These are phyloP conservation scores for Lanius collurio DNA, from an alignment of 2,113 vertebrate species.

Conservation along the genomic window DNA sequence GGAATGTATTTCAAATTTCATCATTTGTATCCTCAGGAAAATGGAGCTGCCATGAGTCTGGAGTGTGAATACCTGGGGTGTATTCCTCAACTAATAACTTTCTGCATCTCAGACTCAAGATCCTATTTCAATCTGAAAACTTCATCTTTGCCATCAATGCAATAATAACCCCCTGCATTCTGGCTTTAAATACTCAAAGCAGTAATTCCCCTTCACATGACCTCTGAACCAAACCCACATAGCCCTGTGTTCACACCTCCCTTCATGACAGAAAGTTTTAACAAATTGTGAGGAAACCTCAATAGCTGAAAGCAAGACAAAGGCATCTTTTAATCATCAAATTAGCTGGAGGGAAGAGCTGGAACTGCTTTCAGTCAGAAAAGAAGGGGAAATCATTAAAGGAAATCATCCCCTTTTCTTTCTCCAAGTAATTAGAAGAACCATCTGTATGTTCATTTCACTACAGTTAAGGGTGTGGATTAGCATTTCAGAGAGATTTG, in stretches of 20 bases:
- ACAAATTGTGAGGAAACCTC: slow-evolving; percentile 18
- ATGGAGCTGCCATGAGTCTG: background rate
- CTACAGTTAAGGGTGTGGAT: slow-evolving; percentile 43
- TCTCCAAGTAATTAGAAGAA: slow-evolving; percentile 62
- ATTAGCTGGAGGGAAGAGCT: slow-evolving; percentile 57
- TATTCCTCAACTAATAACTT: background rate
- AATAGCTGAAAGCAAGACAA: slow-evolving; percentile 62
- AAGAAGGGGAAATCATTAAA: slow-evolving; percentile 64
- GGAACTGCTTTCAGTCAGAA: slow-evolving; percentile 34
- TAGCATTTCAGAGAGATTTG: slow-evolving; percentile 66
- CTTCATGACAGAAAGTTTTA: background rate
- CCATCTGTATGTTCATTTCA: slow-evolving; percentile 58
- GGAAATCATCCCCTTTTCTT: slow-evolving; percentile 59
- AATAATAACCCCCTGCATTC: background rate
- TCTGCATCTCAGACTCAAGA: background rate
- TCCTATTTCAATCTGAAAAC: background rate
- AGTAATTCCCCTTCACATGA: slow-evolving; percentile 27
- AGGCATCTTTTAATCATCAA: slow-evolving; percentile 39
- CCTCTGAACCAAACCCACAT: background rate
- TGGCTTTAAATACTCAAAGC: background rate
- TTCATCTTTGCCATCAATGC: background rate
- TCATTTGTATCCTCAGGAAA: background rate
- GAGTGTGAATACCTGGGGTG: background rate
- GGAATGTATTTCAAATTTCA: background rate
- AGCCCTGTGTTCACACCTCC: slow-evolving; percentile 10